Conservation (phyloP, 2,113 vertebrate genomes). For the Oncorhynchus gorbuscha region DNA sequence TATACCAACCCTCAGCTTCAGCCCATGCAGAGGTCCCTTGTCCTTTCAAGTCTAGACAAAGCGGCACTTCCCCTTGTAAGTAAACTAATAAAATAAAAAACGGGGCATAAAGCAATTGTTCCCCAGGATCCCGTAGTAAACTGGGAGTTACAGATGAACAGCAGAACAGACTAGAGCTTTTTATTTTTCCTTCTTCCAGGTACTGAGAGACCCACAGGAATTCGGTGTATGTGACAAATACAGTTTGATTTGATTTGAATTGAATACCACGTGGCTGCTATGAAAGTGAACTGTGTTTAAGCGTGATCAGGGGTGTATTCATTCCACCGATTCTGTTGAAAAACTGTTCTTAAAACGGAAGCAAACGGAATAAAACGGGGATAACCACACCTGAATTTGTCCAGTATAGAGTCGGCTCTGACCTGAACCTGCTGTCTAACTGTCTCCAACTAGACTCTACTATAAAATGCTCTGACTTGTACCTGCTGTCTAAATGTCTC, state of each 20-base stretch:
- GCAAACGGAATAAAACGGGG: no score
- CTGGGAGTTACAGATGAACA: constrained; percentile 67
- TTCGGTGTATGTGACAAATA: no score
- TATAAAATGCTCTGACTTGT: no score
- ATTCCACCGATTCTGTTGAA: no score
- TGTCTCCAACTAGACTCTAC: not conserved
- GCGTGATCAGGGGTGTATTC: no score
- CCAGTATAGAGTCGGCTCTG: no score
- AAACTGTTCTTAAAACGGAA: no score
- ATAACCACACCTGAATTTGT: no score
- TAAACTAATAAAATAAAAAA: constrained; percentile 75
- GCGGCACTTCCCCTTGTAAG: constrained; percentile 73
- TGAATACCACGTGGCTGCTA: no score
- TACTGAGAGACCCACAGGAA: not conserved
- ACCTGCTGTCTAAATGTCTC: no score
- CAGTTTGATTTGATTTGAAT: no score
- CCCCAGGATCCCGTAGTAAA: constrained; percentile 57
- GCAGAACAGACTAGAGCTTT: constrained; percentile 13
- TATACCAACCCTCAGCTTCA: constrained; percentile 65
- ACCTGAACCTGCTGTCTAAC: not conserved
- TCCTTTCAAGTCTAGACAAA: constrained; percentile 76
- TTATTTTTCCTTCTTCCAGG: constrained; percentile 50
- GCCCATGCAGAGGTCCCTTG: constrained; percentile 60
- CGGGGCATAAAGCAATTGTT: constrained; percentile 71
- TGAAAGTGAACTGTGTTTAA: no score